These are phyloP conservation scores for Macaria notata DNA, from an alignment of 2,888 invertebrate species.

Conservation along the genomic window DNA sequence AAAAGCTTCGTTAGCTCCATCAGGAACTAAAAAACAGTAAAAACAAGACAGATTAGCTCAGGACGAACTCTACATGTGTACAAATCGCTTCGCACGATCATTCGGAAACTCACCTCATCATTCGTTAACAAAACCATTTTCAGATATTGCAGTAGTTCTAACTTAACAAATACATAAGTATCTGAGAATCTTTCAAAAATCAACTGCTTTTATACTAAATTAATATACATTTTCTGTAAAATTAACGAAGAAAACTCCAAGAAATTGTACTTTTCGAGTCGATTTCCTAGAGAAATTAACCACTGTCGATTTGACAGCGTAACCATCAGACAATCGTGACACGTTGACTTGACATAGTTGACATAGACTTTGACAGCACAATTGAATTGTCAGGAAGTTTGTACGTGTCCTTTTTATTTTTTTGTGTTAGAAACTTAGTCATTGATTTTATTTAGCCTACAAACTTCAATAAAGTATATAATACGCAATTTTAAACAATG, in stretches of 20 bases:
- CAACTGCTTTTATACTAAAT: not conserved
- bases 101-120: constrained; percentile 79
- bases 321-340: constrained; percentile 22
- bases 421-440: not conserved
- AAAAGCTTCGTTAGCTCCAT: constrained; percentile 93
- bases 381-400: constrained; percentile 8
- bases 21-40: constrained; percentile 86
- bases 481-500: no score
- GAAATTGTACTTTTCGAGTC: no score
- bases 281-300: no score
- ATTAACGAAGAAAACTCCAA: not conserved
- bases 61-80: not conserved
- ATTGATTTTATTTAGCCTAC: not conserved
- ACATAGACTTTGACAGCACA: constrained; percentile 22
- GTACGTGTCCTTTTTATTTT: constrained; percentile 5
- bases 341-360: constrained; percentile 47
- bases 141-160: constrained; percentile 15
- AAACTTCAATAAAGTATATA: no score
- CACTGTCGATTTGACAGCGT: no score
- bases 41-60: not conserved
- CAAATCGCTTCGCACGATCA: not conserved
- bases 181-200: constrained; percentile 17
- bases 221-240: not conserved
- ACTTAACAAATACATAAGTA: constrained; percentile 22
- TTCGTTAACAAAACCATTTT: constrained; percentile 86